Evolutionary conservation across 1,140 invertebrate genomes (phyloP).

Genomic region (Agrypnia vestita): DNA sequence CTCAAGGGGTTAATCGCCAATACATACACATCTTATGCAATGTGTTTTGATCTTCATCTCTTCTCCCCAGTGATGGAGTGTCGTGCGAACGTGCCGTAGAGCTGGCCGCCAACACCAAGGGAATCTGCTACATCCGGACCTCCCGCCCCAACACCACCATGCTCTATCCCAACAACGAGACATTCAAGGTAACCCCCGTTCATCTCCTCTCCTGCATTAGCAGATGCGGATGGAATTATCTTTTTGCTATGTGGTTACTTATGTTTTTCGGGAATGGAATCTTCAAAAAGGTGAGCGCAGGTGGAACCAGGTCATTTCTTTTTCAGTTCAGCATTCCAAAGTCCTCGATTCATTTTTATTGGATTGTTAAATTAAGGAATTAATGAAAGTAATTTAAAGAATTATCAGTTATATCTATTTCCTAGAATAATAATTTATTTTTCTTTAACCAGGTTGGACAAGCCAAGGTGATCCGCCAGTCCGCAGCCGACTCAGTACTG

Average conservation of each 20-base stretch:
- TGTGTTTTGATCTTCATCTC: neutral
- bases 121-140: constrained; percentile 96
- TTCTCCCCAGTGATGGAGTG: constrained; percentile 87
- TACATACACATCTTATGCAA: too few species aligned
- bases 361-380: too few species aligned
- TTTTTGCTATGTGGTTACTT: too few species aligned
- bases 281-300: neutral
- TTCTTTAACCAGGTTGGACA: constrained; percentile 83
- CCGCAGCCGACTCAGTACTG: constrained; percentile 84
- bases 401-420: too few species aligned
- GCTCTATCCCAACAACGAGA: constrained; percentile 91
- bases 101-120: constrained; percentile 95
- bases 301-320: too few species aligned
- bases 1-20: too few species aligned
- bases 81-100: constrained; percentile 94
- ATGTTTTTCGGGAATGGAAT: neutral
- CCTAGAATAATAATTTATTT: too few species aligned
- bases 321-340: too few species aligned
- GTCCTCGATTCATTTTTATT: too few species aligned
- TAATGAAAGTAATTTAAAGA: too few species aligned
- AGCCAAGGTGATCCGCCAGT: constrained; percentile 85
- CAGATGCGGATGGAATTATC: too few species aligned
- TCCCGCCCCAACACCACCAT: constrained; percentile 92
- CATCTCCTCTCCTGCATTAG: neutral
- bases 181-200: constrained; percentile 78